Conservation (phyloP, 2,797 vertebrate species). For the Notamacropus eugenii region DNA sequence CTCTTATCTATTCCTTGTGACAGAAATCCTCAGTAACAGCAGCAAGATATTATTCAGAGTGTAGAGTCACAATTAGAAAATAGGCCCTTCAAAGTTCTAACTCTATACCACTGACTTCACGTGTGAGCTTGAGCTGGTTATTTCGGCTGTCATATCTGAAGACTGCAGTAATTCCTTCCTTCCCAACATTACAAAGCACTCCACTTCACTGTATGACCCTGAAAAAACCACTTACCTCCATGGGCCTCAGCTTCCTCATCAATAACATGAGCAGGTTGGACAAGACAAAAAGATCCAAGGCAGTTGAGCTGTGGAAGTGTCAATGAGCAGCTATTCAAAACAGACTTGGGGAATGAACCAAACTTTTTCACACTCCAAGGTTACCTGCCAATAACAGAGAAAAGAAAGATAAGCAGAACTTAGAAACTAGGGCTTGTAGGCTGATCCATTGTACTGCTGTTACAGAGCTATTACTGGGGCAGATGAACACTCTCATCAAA, state of each 20-base stretch:
- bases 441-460: not conserved
- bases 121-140: constrained; percentile 46
- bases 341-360: not conserved
- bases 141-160: constrained; percentile 2
- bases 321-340: not conserved
- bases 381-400: not conserved
- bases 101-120: not conserved
- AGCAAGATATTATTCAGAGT: not conserved
- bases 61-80: not conserved
- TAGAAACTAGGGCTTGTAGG: not conserved
- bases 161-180: not conserved
- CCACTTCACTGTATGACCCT: not conserved
- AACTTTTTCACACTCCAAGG: not conserved
- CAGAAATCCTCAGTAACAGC: not conserved
- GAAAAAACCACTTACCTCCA: not conserved
- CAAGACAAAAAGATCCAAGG: not conserved
- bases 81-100: not conserved
- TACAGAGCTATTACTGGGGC: not conserved
- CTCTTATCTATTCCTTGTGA: constrained; percentile 34
- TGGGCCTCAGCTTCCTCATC: not conserved
- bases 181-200: not conserved
- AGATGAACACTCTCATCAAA: not conserved
- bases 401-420: no score
- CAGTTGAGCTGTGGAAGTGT: not conserved
- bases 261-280: not conserved